These are phyloP conservation scores for Gephyroberyx darwinii DNA, from an alignment of 2,797 vertebrate species.

Conservation along the genomic window DNA sequence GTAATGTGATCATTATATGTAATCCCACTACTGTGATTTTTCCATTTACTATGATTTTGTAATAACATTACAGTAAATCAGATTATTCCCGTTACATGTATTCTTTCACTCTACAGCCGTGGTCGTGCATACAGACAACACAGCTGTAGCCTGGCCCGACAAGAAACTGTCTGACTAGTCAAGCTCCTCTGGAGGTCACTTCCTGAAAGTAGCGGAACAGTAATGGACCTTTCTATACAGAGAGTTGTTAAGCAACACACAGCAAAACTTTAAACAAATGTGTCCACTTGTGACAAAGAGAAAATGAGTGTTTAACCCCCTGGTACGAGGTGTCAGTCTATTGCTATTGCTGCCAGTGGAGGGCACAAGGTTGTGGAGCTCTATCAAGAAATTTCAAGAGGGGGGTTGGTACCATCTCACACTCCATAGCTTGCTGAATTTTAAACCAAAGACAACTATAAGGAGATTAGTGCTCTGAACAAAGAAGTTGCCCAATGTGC, in stretches of 20 bases:
- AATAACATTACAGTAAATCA: no score
- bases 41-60: no score
- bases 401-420: slow-evolving; percentile 60
- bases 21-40: neutral
- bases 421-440: slow-evolving; percentile 43
- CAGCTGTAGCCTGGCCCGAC: no score
- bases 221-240: neutral
- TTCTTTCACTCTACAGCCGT: no score
- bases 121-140: no score
- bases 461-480: slow-evolving; percentile 16
- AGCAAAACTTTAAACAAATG: slow-evolving; percentile 18
- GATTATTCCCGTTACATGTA: no score
- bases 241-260: neutral
- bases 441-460: slow-evolving; percentile 15
- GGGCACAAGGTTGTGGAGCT: neutral
- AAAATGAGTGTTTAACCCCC: slow-evolving; percentile 30
- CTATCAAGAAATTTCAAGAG: slow-evolving; percentile 17
- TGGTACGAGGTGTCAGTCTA: slow-evolving; percentile 9
- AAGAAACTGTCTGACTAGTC: neutral
- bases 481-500: slow-evolving; percentile 27
- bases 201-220: neutral
- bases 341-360: slow-evolving; percentile 1
- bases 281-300: slow-evolving; percentile 18
- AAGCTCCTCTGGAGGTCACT: neutral
- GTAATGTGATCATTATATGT: no score